phyloP scores from a whole-genome alignment of 2,113 vertebrate species.

The Steatornis caripensis region DNA sequence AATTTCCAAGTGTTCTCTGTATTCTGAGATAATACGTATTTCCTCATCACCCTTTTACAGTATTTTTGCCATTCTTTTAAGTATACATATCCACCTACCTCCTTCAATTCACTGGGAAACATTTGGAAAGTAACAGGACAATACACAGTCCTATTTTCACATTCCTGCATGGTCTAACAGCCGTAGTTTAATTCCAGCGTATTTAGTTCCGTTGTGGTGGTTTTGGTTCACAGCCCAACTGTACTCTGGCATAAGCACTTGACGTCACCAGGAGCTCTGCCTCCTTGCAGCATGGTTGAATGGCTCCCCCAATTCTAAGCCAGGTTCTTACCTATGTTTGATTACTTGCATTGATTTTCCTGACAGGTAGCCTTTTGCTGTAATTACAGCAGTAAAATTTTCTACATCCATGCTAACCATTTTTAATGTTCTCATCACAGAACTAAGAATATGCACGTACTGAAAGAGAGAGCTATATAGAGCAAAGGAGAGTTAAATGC shows the following conservation, averaged over 20 bases:
- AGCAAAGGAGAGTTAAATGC: not conserved
- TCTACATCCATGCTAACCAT: not conserved
- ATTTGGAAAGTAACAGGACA: not conserved
- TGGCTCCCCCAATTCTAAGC: not conserved
- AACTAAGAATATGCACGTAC: not conserved
- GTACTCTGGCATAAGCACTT: not conserved
- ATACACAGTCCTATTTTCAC: not conserved
- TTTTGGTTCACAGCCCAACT: not conserved
- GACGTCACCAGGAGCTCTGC: conserved; percentile 24
- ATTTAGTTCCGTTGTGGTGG: not conserved
- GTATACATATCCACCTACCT: not conserved
- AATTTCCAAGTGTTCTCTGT: not conserved
- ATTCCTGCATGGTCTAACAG: not conserved
- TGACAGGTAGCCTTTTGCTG: conserved; percentile 44
- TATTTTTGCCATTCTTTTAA: not conserved
- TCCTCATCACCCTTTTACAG: not conserved
- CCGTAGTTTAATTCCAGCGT: not conserved
- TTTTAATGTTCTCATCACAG: not conserved
- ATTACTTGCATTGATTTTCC: conserved; percentile 37
- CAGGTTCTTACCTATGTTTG: not conserved
- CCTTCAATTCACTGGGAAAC: not conserved
- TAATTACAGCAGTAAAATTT: conserved; percentile 33
- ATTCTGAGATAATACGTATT: not conserved
- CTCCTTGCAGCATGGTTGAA: not conserved
- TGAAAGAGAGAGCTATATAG: not conserved